Evolutionary conservation across 2,797 vertebrate genomes (phyloP), one percentile per base, ranked within the genome.

Genomic region (Lepus townsendii): DNA sequence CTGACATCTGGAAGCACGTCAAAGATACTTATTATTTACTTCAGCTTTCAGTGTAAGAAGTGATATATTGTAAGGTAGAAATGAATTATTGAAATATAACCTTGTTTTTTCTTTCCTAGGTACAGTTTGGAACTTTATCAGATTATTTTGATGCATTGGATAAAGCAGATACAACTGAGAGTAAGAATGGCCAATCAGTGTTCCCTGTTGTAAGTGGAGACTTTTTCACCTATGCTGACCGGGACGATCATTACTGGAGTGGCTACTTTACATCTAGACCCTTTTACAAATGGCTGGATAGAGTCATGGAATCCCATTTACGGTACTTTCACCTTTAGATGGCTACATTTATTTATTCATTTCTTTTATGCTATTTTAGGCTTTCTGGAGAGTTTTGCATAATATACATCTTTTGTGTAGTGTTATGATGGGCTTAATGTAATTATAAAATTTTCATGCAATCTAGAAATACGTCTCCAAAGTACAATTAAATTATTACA

Each of bases 201-300:
- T 98, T 98, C 50, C 99, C 99, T 7, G 97, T 98, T 60, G 24
- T 99, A 19, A 98, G 99, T 54, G 99, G 99, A 63, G 99, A 99
- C 98, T 99, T 99, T 97, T 99, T 99, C 97, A 99, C 99, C 0
- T 99, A 99, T 9, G 99, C 99, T 0, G 99, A 99, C 98, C 98
- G 99, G 57, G 99, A 99, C 38, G 99, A 99, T 96, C 99, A 99
- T 96, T 99, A 99, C 95, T 99, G 99, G 99, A 99, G 99, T 86
- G 99, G 99, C 5, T 99, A 99, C 97, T 99, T 99, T 97, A 99
- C 99, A 52, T 99, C 99, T 0, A 98, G 99, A 60, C 99, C 99
- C 0, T 99, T 99, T 93, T 99, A 99, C 96, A 99, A 99, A 85
- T 98, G 98, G 0, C 97, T 99, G 57, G 99, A 99, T 97, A 98